Evolutionary conservation across 2,888 invertebrate species (phyloP).

Genomic region (Agrotis exclamationis): DNA sequence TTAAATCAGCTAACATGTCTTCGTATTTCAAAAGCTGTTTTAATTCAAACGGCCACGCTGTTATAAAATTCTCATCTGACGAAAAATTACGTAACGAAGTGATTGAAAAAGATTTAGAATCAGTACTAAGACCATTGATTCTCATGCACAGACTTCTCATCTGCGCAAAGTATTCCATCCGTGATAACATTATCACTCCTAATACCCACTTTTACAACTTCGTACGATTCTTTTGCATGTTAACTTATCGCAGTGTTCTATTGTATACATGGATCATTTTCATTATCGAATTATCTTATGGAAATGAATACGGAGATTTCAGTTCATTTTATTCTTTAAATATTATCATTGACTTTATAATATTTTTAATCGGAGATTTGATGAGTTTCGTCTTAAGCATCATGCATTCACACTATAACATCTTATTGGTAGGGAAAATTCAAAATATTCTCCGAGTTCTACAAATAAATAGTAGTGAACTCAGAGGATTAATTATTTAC

Average conservation of each 20-base stretch:
- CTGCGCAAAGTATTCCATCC: slow-evolving; percentile 28
- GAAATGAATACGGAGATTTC: no score
- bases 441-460: slow-evolving; percentile 8
- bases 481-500: not conserved
- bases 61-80: not conserved
- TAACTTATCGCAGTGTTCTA: not conserved
- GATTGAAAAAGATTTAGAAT: slow-evolving; percentile 20
- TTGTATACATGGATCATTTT: not conserved
- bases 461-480: slow-evolving; percentile 2
- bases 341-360: not conserved
- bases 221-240: not conserved
- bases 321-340: no score
- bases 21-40: not conserved
- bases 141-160: slow-evolving; percentile 25
- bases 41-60: not conserved
- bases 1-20: not conserved
- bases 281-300: not conserved
- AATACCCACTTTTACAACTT: slow-evolving; percentile 16
- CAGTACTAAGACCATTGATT: slow-evolving; percentile 33
- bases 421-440: slow-evolving; percentile 24
- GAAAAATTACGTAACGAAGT: not conserved
- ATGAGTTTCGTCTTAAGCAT: not conserved
- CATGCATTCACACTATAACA: not conserved
- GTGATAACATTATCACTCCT: slow-evolving; percentile 13
- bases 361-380: slow-evolving; percentile 10